Evolutionary conservation across 1,140 invertebrate species (phyloP).

Genomic region (Archegozetes longisetosus): DNA sequence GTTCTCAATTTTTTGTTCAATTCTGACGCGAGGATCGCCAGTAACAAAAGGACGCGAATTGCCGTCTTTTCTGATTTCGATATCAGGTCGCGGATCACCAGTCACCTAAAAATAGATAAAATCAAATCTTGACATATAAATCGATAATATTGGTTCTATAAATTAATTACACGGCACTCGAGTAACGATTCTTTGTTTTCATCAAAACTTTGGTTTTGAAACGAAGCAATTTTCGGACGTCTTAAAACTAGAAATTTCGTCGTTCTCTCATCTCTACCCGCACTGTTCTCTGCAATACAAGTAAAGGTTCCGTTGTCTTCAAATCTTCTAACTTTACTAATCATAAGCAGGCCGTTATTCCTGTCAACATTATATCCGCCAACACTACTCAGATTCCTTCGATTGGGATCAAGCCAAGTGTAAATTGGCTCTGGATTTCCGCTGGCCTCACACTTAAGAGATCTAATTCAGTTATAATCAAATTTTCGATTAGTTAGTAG

Average conservation of each 20-base stretch:
- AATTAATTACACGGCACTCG: constrained; percentile 38
- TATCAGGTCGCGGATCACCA: constrained; percentile 54
- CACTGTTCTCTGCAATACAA: constrained; percentile 55
- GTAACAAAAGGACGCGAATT: constrained; percentile 16
- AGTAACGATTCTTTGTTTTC: constrained; percentile 44
- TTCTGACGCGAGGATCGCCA: background rate
- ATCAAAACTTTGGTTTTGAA: constrained; percentile 51
- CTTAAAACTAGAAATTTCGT: constrained; percentile 36
- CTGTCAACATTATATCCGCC: constrained; percentile 55
- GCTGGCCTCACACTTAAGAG: constrained; percentile 51
- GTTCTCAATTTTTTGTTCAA: constrained; percentile 1
- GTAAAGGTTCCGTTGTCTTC: constrained; percentile 61
- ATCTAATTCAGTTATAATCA: background rate
- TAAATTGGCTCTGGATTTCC: constrained; percentile 66
- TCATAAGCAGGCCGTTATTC: constrained; percentile 41
- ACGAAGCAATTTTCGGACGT: constrained; percentile 58
- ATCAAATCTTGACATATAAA: background rate
- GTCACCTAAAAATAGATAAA: constrained; percentile 34
- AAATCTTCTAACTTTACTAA: constrained; percentile 49
- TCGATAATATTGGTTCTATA: background rate
- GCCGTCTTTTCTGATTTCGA: constrained; percentile 45
- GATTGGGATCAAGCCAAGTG: constrained; percentile 45
- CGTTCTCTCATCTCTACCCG: constrained; percentile 40
- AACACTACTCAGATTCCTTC: constrained; percentile 40
- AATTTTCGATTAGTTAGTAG: background rate